These are phyloP conservation scores for Holothuria scabra DNA, from an alignment of 53 echinoderm and acorn worm species.

Conservation along the genomic window DNA sequence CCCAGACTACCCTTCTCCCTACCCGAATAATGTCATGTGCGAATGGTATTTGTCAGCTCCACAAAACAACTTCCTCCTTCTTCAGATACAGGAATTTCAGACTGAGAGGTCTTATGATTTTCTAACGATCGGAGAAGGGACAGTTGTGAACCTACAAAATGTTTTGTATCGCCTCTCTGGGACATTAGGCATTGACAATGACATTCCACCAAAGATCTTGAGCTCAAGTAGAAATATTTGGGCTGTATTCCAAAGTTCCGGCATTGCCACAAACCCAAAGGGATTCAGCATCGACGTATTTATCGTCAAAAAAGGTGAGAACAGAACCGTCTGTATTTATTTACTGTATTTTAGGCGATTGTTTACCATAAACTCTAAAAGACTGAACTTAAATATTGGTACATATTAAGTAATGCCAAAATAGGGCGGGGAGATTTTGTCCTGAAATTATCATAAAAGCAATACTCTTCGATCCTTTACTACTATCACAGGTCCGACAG, in stretches of 20 bases:
- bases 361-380: no score
- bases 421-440: no score
- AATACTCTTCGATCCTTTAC: no score
- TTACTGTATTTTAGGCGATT: no score
- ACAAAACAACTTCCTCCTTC: slow-evolving; percentile 48
- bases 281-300: slow-evolving; percentile 20
- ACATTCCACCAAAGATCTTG: slow-evolving; percentile 15
- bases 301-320: slow-evolving; percentile 21
- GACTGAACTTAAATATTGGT: no score
- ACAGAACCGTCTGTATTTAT: not conserved
- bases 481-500: no score
- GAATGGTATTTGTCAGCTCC: slow-evolving; percentile 64
- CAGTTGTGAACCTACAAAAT: not conserved
- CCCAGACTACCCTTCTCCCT: slow-evolving; percentile 62
- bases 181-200: not conserved
- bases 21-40: slow-evolving; percentile 70
- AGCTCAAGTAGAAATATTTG: not conserved
- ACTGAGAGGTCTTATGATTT: slow-evolving; percentile 40
- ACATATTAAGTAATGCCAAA: no score
- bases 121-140: slow-evolving; percentile 50
- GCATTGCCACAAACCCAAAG: not conserved
- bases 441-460: no score
- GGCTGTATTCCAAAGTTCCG: slow-evolving; percentile 4
- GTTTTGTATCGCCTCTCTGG: slow-evolving; percentile 53
- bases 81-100: slow-evolving; percentile 53